Base-by-base conservation (phyloP, 2,113 vertebrate species). In the Rhizomys pruinosus region DNA sequence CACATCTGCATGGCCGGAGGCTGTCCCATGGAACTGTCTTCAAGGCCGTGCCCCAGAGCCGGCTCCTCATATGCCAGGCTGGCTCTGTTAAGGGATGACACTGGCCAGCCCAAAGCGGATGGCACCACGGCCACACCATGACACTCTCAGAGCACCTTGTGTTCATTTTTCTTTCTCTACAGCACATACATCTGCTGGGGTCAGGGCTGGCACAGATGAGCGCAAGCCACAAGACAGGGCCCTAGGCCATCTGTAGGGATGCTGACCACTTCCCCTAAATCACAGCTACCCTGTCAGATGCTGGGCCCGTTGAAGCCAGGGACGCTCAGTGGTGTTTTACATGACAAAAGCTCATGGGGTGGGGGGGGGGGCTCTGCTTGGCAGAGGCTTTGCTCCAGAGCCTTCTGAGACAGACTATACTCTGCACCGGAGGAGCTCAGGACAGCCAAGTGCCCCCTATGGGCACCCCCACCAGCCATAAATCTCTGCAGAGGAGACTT, bases 121-220 rank as follows among this genome's bases (percentile, higher is more conserved):
- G 6, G 1, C 6, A 0, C 37, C 1, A 5, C 32, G 2, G 0
- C 55, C 3, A 6, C 64, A 69, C 72, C 1, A 7, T 0, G 52
- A 63, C 52, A 5, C 22, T 9, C 63, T 63, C 47, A 34, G 22
- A 44, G 37, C 6, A 3, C 64, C 29, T 39, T 16, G 13, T 37
- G 17, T 64, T 89, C 47, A 7, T 78, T 79, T 82, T 55, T 23
- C 34, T 61, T 84, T 59, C 73, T 61, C 13, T 8, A 8, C n/a
- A 15, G 16, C 0, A 2, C 29, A 1, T 11, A 39, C 81, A 3
- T 59, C 37, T 44, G 37, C 44, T 1, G 5, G 27, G 52, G 52
- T 20, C 0, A 0, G 16, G 37, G 32, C 27, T 1, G 7, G 13
- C 3, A 42, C 27, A 17, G 57, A n/a, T 0, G 74, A 32, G 29